Evolutionary conservation across 2,797 vertebrate species (phyloP), one percentile per base, ranked within the genome.

Genomic region (Pristis pectinata): DNA sequence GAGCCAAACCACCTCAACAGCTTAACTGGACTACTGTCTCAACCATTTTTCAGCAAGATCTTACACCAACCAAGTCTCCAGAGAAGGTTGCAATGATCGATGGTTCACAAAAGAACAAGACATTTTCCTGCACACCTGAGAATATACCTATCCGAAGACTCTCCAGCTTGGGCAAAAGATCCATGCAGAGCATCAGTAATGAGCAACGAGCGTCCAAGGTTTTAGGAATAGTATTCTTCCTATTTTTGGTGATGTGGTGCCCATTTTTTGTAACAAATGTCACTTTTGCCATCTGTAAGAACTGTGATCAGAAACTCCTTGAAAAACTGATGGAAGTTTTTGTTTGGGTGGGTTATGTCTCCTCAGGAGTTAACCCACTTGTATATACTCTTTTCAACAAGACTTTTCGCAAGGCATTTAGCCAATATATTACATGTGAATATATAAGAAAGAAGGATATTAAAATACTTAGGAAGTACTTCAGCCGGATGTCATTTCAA

Each of bases 161-260:
- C 95, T 99, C 98, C 70, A 98, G 97, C 0, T 97, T 97, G 87
- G 99, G 99, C 15, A 99, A 98, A 96, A 99, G 98, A 96, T 99
- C 99, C 95, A 97, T 98, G 96, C 99, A 99, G 96, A 99, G 97
- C 0, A 97, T 99, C 95, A 99, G 97, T 95, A 99, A 99, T 0
- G 99, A 99, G 96, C 98, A 99, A 96, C 97, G 99, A 24, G 99
- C 99, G 0, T 99, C 99, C 4, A 99, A 99, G 95, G 99, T 99
- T 94, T 96, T 99, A 24, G 99, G 99, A 83, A 99, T 99, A 0
- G 99, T 99, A 27, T 99, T 99, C 96, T 98, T 98, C 93, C 97
- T 99, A 95, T 99, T 99, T 95, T 97, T 99, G 92, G 96, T 99
- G 95, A 99, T 99, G 99, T 99, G 99, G 99, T 99, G 99, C 95